phyloP scores from a whole-genome alignment of 2,797 vertebrate genomes.

The Leptatherina wallacei region DNA sequence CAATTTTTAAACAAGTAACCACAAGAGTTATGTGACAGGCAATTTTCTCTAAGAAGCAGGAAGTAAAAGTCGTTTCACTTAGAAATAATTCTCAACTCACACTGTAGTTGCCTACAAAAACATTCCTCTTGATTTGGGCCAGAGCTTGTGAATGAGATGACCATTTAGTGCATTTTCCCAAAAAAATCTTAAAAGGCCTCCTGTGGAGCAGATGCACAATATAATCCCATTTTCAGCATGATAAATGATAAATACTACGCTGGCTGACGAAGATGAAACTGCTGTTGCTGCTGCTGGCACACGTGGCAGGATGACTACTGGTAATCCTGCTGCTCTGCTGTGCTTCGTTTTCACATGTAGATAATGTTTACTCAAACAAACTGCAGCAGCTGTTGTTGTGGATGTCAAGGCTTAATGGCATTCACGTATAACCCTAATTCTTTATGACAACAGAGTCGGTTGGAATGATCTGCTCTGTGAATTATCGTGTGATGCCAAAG shows the following conservation, averaged over 20 bases:
- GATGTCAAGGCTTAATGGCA: constrained; percentile 43
- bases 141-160: constrained; percentile 43
- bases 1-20: constrained; percentile 23
- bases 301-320: constrained; percentile 13
- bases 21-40: background rate
- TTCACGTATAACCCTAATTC: constrained; percentile 17
- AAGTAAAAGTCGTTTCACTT: background rate
- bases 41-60: constrained; percentile 2
- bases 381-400: constrained; percentile 43
- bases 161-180: background rate
- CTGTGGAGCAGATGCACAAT: background rate
- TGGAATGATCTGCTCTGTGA: constrained; percentile 18
- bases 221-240: background rate
- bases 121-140: constrained; percentile 19
- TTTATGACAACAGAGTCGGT: background rate
- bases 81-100: background rate
- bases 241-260: constrained; percentile 7
- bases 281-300: background rate
- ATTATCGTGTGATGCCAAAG: background rate
- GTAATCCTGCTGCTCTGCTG: constrained; percentile 50
- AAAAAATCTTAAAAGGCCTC: background rate
- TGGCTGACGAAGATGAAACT: constrained; percentile 19
- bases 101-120: background rate
- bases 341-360: constrained; percentile 35
- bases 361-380: constrained; percentile 43